Evolutionary conservation across 2,888 invertebrate genomes (phyloP), one percentile per base, ranked within the genome.

Genomic region (Polia nebulosa): DNA sequence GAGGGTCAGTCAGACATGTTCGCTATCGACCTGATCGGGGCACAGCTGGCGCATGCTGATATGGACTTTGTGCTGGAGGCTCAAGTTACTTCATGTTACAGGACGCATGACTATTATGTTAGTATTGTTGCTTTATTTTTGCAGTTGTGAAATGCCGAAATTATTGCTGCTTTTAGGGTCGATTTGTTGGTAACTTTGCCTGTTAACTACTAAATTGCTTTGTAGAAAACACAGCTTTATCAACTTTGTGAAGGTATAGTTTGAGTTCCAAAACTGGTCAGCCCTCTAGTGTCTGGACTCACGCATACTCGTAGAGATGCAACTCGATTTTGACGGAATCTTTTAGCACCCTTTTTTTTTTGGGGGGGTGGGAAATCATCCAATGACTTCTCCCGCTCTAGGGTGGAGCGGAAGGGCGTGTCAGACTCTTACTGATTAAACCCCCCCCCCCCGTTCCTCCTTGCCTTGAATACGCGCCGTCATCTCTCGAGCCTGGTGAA

Each of bases 51-150:
- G 0, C 90, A 87, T 59, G 83, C 88, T 8, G 92, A 94, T 65
- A 76, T 87, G 29, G 81, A 83, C 22, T 91, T 88, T 55, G 67
- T 83, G 0, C 25, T 93, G 3, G 90, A 91, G 67, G 94, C 92
- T 15, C 83, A 88, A 22, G 88, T 94, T 0, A 92, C 88, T 3
- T 84, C 89, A n/a, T 94, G 94, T 61, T 78, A 77, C 41, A 84
- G 86, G 1, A 91, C 89, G 4, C 88, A 92, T 45, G 91, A 94
- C 79, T 94, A 92, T 81, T 90, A 91, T 73, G 94, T 94, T 69
- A 85, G 91, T 84, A 63, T 27, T 32, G 0, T 9, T 25, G 27
- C 25, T 20, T 20, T 44, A 5, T 56, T 39, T 27, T 27, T 27
- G 25, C 2, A 7, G 4, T 6, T 25, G 25, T n/a, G 9, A 17